A percentile compares a stretch with the other conserved stretches of the same genome.
Conservation (phyloP, 1,140 invertebrate genomes). For the Agraylea sexmaculata region DNA sequence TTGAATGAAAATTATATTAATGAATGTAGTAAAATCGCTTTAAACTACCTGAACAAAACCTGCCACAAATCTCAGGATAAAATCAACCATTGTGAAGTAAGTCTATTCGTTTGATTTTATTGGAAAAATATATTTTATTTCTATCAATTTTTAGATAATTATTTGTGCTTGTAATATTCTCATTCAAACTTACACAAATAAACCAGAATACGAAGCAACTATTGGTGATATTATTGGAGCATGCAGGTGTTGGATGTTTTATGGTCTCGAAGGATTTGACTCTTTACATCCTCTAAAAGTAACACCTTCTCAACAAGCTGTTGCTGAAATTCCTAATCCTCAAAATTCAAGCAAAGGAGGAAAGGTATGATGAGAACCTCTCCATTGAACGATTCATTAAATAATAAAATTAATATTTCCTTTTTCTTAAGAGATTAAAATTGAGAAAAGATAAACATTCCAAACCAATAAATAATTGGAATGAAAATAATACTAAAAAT, state of each 20-base stretch:
- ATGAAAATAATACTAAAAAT: conserved; percentile 6
- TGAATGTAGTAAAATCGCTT: conserved; percentile 5
- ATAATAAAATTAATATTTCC: background rate
- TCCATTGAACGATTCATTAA: background rate
- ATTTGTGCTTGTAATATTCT: conserved; percentile 11
- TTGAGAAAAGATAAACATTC: conserved; percentile 10
- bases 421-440: conserved; percentile 9
- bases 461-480: conserved; percentile 11
- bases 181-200: conserved; percentile 8
- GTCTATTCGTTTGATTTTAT: conserved; percentile 1
- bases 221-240: conserved; percentile 16
- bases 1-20: conserved; percentile 9
- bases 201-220: conserved; percentile 10
- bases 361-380: conserved; percentile 10
- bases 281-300: conserved; percentile 11
- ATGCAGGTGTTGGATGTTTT: conserved; percentile 19
- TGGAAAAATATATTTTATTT: conserved; percentile 1
- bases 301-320: conserved; percentile 18
- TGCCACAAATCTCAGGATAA: conserved; percentile 16
- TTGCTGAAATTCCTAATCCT: conserved; percentile 9
- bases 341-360: conserved; percentile 16
- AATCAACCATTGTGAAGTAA: conserved; percentile 17
- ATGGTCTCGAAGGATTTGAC: conserved; percentile 9
- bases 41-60: conserved; percentile 15
- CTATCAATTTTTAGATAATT: conserved; percentile 15